Evolutionary conservation across 2,797 vertebrate species (phyloP), one percentile per base, ranked within the genome.

Genomic region (Gallirallus australis): DNA sequence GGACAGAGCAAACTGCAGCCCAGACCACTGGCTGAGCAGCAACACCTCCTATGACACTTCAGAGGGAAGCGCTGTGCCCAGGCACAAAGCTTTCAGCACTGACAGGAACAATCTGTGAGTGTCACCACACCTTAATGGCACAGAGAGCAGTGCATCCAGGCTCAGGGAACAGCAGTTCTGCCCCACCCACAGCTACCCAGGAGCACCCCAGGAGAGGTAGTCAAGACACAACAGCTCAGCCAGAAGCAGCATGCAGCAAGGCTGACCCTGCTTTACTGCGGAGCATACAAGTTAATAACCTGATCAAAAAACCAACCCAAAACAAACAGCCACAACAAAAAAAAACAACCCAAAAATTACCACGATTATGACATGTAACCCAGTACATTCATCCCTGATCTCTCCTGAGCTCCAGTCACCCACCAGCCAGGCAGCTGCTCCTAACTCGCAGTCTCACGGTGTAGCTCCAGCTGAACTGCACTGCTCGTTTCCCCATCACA

Each of bases 151-250:
- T 2, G 1, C 15, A 20, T 39, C 48, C 40, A 79, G 81, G 90
- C 82, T 92, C 54, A 61, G 85, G 23, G 19, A 75, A 69, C 11
- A 4, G 76, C 61, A 68, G 59, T 33, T 69, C 86, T 61, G 83
- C 63, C 48, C 87, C 9, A 2, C 53, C 69, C 56, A 47, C 75
- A 61, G 42, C 40, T 28, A 39, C 35, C 65, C 70, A 52, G 61
- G 47, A 86, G 83, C 2, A 8, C 53, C 69, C 64, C 0, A 1
- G 70, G 35, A 95, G 96, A 98, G 97, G 98, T 96, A 97, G 97
- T 76, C 37, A 33, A 89, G 90, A 86, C 15, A 20, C 1, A 5
- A 90, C 15, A 21, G 65, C 91, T 92, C 12, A 5, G 86, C 30
- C 83, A 83, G 77, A 48, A 82, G 80, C 76, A 72, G 89, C 50